Evolutionary conservation across 1,140 invertebrate genomes (phyloP).

Genomic region (Maniola jurtina): DNA sequence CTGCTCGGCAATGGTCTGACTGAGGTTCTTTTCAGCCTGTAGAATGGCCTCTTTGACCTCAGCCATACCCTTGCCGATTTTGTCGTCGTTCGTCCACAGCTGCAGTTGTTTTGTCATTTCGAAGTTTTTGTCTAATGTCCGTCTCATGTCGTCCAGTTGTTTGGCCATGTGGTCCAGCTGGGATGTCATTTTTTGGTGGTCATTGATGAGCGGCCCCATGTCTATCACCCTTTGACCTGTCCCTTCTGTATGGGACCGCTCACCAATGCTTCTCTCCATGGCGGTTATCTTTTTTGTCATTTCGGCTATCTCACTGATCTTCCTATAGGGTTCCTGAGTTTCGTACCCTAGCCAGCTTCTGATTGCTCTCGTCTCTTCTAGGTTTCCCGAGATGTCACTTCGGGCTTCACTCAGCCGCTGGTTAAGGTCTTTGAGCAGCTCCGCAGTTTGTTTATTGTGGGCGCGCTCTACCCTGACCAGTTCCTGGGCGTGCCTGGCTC

Average conservation of each 20-base stretch:
- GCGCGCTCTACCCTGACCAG: constrained; percentile 23
- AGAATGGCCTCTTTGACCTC: too few species aligned
- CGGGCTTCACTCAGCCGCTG: not conserved
- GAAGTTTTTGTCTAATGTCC: too few species aligned
- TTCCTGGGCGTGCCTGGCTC: constrained; percentile 26
- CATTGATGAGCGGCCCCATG: too few species aligned
- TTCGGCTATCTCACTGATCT: not conserved
- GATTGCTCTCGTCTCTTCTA: not conserved
- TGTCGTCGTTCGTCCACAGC: too few species aligned
- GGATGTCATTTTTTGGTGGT: too few species aligned
- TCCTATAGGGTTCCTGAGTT: not conserved
- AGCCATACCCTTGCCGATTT: too few species aligned
- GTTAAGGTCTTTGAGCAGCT: not conserved
- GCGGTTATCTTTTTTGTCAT: not conserved
- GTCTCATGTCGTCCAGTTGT: too few species aligned
- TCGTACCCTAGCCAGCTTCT: not conserved
- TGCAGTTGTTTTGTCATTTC: too few species aligned
- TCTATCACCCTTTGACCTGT: too few species aligned
- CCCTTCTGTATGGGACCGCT: not conserved
- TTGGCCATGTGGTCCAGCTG: too few species aligned
- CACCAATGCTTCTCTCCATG: not conserved
- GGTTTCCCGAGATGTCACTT: not conserved
- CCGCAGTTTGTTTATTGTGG: constrained; percentile 11
- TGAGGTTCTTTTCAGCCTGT: too few species aligned
- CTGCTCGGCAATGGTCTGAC: not conserved